Base-by-base conservation (phyloP, 2,797 vertebrate species). In the Neostethus bicornis region DNA sequence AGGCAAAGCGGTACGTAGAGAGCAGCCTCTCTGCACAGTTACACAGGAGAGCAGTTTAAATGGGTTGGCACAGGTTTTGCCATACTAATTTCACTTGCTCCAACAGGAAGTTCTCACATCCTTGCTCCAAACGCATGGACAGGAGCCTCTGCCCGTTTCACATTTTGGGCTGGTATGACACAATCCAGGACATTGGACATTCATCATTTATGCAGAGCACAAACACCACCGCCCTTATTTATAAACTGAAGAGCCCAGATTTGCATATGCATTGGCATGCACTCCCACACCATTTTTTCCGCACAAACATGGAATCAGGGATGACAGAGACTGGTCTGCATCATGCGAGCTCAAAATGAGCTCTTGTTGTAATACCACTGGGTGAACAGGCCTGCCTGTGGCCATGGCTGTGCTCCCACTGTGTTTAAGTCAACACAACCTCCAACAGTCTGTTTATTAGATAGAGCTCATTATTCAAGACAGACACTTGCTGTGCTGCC, bases 391-490 rank as follows among this genome's bases (percentile, higher is more conserved):
- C 51, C 66, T 66, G 83, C 80, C 84, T 2, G 35, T 70, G 75
- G 83, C 80, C 80, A 78, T 64, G 73, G 74, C 70, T 74, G 57
- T 37, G 29, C 68, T 78, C 76, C 80, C 57, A 58, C 80, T 80
- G 83, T 52, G 78, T 80, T 70, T 73, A 57, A 79, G 85, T 83
- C 83, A 87, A 81, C 73, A 80, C 69, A 61, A 64, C 70, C 71
- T 74, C 74, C 61, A 45, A 76, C 81, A 66, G 78, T 66, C 79
- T 77, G 78, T 84, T 84, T 86, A 85, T 84, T 85, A 82, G 83
- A 85, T 42, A 38, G 80, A 72, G 83, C 85, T 89, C 86, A 85
- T 90, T 90, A 90, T 83, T 86, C 79, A 65, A 58, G 85, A 78
- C 80, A 77, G 77, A 42, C 64, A 37, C 73, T 72, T 56, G 29